phyloP scores from a whole-genome alignment of 2,888 invertebrate species.

The Cecidostiba fungosa region DNA sequence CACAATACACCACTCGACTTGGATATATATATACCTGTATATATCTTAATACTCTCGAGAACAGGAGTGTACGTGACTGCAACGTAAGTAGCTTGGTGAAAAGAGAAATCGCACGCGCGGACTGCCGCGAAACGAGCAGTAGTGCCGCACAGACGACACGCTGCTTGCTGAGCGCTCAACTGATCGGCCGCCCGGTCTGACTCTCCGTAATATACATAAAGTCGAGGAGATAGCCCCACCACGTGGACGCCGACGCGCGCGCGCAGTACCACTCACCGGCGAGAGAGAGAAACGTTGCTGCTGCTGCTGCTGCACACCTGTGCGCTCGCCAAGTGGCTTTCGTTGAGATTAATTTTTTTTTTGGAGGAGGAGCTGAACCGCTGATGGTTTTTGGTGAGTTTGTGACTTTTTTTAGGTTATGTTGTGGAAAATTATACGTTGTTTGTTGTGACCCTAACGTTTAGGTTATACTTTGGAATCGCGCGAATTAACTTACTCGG shows the following conservation, averaged over 20 bases:
- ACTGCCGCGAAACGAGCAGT: neutral
- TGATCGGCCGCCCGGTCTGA: slow-evolving; percentile 74
- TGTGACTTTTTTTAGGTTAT: neutral
- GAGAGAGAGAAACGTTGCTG: neutral
- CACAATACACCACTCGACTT: neutral
- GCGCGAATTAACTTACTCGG: too few species aligned
- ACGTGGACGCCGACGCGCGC: slow-evolving; percentile 66
- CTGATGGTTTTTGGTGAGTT: neutral
- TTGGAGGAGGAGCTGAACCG: neutral
- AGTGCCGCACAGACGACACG: neutral
- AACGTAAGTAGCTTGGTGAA: neutral
- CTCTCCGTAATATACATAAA: slow-evolving; percentile 77
- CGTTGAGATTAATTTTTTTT: neutral
- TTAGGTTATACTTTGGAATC: neutral
- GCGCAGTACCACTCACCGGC: neutral
- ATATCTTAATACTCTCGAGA: neutral
- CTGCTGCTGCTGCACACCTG: neutral
- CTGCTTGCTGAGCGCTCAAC: slow-evolving; percentile 66
- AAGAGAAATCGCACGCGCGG: neutral
- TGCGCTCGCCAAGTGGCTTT: neutral
- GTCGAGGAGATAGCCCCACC: slow-evolving; percentile 75
- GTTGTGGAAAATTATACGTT: neutral
- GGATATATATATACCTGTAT: neutral
- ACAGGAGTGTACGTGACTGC: neutral
- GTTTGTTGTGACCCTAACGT: too few species aligned